Percentiles rank a stretch among this genome's conserved stretches.
Conservation (phyloP, 1,140 invertebrate species). For the Neodiprion virginianus region DNA sequence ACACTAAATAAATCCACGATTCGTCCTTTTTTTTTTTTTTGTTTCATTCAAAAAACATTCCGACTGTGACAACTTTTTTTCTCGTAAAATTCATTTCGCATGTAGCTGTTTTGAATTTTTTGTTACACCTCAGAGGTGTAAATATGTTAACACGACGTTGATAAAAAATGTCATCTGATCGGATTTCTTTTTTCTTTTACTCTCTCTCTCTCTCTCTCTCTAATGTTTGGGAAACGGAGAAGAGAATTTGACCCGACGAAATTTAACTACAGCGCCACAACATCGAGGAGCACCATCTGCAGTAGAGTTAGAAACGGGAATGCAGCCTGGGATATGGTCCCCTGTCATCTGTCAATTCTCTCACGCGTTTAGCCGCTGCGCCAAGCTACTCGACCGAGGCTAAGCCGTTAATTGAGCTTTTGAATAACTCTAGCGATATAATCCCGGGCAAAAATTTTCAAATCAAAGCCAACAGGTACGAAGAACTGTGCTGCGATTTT, state of each 20-base stretch:
- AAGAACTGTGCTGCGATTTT: too few species aligned
- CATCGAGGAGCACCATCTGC: background rate
- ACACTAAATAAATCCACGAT: background rate
- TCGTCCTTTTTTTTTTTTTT: too few species aligned
- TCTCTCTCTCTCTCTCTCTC: background rate
- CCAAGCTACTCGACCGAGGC: slow-evolving; percentile 47
- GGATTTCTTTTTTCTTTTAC: too few species aligned
- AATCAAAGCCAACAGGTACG: too few species aligned
- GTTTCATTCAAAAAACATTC: too few species aligned
- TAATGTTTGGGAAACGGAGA: background rate
- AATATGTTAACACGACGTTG: too few species aligned
- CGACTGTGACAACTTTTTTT: too few species aligned
- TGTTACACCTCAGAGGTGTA: too few species aligned
- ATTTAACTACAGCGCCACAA: background rate
- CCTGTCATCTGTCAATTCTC: slow-evolving; percentile 26
- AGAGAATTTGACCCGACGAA: background rate
- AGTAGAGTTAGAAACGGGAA: too few species aligned
- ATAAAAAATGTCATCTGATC: background rate
- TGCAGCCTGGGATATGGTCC: slow-evolving; percentile 1
- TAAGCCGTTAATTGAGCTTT: slow-evolving; percentile 58
- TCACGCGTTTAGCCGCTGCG: slow-evolving; percentile 42
- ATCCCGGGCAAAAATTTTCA: slow-evolving; percentile 29
- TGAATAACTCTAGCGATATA: slow-evolving; percentile 54
- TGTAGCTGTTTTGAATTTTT: too few species aligned
- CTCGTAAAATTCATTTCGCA: too few species aligned